Percentiles rank a stretch among this genome's conserved stretches.
phyloP scores from a whole-genome alignment of 2,797 vertebrate genomes.

The Leuciscus waleckii region DNA sequence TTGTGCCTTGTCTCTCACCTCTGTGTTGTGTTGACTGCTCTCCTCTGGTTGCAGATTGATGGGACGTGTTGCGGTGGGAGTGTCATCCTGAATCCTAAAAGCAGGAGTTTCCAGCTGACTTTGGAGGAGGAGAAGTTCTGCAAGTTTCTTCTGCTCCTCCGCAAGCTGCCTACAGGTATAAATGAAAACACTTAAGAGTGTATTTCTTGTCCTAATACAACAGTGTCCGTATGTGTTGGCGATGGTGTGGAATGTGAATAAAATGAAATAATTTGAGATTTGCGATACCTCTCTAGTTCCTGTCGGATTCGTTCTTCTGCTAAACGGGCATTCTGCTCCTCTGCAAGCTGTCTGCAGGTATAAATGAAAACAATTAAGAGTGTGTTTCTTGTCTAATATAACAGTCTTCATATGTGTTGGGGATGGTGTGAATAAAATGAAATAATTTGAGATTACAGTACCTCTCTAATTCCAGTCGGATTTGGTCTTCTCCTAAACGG shows the following conservation, averaged over 20 bases:
- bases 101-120: constrained; percentile 66
- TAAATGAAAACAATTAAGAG: neutral
- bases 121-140: constrained; percentile 73
- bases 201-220: neutral
- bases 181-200: neutral
- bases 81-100: constrained; percentile 6
- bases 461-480: constrained; percentile 77
- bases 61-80: neutral
- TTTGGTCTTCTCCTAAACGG: constrained; percentile 78
- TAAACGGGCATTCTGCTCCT: constrained; percentile 65
- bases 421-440: neutral
- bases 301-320: constrained; percentile 78
- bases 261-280: neutral
- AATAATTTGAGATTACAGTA: constrained; percentile 41
- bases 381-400: neutral
- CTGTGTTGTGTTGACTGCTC: neutral
- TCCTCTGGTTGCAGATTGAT: constrained; percentile 17
- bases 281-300: constrained; percentile 75
- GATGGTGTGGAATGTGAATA: neutral
- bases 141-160: constrained; percentile 77
- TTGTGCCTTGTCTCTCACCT: constrained; percentile 2
- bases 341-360: constrained; percentile 71
- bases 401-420: neutral
- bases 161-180: constrained; percentile 70
- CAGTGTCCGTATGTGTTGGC: neutral